Conservation (phyloP, 1,140 invertebrate genomes). For the Drosophila punjabiensis region DNA sequence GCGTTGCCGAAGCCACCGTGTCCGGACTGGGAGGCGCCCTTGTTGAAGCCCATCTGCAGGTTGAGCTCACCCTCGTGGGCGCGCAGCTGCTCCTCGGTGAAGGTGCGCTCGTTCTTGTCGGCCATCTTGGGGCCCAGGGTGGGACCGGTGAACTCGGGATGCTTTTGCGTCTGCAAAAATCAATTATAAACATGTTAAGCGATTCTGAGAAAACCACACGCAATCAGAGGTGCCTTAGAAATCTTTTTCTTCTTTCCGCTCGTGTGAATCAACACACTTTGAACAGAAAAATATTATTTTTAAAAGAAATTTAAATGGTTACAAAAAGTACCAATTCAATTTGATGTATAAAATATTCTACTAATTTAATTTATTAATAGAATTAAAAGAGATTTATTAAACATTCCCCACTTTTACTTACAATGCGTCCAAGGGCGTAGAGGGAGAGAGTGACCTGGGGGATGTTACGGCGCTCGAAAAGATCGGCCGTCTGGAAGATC, state of each 20-base stretch:
- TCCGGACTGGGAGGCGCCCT: slow-evolving; percentile 94
- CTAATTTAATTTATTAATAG: not conserved
- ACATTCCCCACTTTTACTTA: slow-evolving; percentile 87
- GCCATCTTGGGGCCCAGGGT: slow-evolving; percentile 97
- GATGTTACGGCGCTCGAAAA: slow-evolving; percentile 98
- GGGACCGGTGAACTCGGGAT: slow-evolving; percentile 96
- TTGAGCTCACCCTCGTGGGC: slow-evolving; percentile 96
- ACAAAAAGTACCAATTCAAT: not conserved
- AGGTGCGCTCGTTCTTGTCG: slow-evolving; percentile 96
- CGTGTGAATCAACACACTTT: not conserved
- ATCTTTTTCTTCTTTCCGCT: not conserved
- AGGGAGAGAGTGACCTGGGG: slow-evolving; percentile 97
- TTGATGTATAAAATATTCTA: not conserved
- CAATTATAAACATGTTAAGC: slow-evolving; percentile 2
- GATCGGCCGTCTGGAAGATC: slow-evolving; percentile 99
- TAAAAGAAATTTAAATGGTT: not conserved
- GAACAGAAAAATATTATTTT: not conserved
- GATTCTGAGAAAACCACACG: not conserved
- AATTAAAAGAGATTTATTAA: not conserved
- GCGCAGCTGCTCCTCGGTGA: slow-evolving; percentile 97
- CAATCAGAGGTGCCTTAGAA: not conserved
- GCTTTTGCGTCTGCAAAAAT: slow-evolving; percentile 93
- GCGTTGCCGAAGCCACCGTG: slow-evolving; percentile 97
- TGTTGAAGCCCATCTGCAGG: slow-evolving; percentile 98
- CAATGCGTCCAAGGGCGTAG: slow-evolving; percentile 94